These are phyloP conservation scores for Scaptodrosophila latifasciaeformis DNA, from an alignment of 2,888 invertebrate species.

Conservation along the genomic window DNA sequence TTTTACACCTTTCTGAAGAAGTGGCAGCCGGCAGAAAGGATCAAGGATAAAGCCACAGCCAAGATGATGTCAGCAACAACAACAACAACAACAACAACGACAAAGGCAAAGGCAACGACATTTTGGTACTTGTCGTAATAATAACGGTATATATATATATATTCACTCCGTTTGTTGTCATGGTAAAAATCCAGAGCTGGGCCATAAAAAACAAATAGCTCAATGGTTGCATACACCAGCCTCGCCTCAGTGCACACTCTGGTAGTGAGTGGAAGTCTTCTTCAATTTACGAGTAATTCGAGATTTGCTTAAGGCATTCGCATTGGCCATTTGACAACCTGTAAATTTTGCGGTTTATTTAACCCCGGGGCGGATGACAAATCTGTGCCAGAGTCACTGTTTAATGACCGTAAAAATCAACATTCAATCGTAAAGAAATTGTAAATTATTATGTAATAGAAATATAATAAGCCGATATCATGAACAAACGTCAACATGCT, in stretches of 20 bases:
- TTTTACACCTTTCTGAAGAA: conserved; percentile 56
- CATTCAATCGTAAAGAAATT: conserved; percentile 41
- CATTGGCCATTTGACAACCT: conserved; percentile 16
- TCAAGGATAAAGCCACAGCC: conserved; percentile 31
- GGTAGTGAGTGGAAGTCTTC: neutral
- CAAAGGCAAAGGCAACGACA: too few species aligned
- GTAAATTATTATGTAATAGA: conserved; percentile 64
- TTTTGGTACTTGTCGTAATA: neutral
- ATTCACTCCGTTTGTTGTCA: too few species aligned
- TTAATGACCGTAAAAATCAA: conserved; percentile 56
- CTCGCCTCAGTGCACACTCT: too few species aligned
- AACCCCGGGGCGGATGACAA: conserved; percentile 41
- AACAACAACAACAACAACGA: conserved; percentile 2
- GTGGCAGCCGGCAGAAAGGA: conserved; percentile 34
- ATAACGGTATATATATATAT: conserved; percentile 1
- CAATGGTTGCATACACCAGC: too few species aligned
- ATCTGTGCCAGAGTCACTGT: conserved; percentile 38
- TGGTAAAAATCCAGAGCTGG: conserved; percentile 28
- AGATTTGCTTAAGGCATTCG: neutral
- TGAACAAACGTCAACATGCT: conserved; percentile 20
- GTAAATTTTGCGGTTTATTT: conserved; percentile 44
- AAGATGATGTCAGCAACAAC: conserved; percentile 21
- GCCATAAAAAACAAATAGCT: conserved; percentile 49
- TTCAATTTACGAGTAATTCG: neutral
- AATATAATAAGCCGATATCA: conserved; percentile 52